Conservation (phyloP, 2,888 invertebrate genomes). For the Lasioglossum marginatum region DNA sequence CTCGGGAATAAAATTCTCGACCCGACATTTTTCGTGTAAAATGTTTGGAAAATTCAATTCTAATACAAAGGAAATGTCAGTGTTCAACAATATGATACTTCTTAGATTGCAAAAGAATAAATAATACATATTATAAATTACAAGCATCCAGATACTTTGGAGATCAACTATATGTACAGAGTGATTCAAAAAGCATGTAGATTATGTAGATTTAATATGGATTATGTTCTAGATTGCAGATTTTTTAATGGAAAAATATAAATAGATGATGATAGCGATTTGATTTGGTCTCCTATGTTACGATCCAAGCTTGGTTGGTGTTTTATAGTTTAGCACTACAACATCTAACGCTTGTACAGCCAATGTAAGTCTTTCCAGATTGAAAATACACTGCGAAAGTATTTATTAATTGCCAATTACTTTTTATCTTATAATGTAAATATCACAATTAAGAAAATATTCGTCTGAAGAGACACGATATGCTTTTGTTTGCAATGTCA, state of each 20-base stretch:
- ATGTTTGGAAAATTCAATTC: background rate
- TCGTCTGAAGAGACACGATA: background rate
- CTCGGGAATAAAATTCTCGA: no score
- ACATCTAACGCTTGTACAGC: background rate
- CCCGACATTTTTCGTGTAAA: background rate
- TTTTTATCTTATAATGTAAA: background rate
- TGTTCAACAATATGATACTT: background rate
- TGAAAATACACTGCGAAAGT: background rate
- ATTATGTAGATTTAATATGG: background rate
- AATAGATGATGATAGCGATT: background rate
- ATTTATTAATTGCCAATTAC: background rate
- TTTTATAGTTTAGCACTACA: background rate
- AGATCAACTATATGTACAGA: background rate
- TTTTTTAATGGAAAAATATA: background rate
- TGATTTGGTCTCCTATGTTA: background rate
- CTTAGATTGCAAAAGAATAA: background rate
- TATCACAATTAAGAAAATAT: background rate
- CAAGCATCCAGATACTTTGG: background rate
- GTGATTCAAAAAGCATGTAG: slow-evolving; percentile 4
- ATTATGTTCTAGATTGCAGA: background rate
- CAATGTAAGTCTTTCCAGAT: background rate
- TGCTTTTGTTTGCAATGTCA: background rate
- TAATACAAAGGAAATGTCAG: background rate
- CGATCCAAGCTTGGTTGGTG: background rate
- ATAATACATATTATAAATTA: background rate